Evolutionary conservation across 2,797 vertebrate genomes (phyloP), one percentile per base, ranked within the genome.

Genomic region (Oceanodroma leucorhoa): DNA sequence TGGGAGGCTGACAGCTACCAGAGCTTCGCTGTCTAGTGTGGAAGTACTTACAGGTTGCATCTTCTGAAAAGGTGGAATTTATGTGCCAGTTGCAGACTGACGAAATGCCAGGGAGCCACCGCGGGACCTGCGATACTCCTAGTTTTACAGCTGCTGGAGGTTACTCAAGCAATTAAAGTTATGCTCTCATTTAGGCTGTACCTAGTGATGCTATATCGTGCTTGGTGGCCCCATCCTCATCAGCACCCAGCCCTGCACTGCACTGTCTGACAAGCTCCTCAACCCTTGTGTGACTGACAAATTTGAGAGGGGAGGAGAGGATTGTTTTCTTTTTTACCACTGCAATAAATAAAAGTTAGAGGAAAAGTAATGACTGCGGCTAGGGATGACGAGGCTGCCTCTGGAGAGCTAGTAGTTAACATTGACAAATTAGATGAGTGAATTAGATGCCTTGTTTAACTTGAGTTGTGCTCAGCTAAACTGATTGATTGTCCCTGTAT

Each of bases 391-490:
- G 18, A 24, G 54, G 86, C 60, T 93, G 79, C 23, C 70, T 86
- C 50, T 86, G 87, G 87, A 82, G 77, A 90, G 29, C 46, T 83
- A 69, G 70, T 65, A 82, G 93, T 83, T 94, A 93, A 84, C 81
- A 22, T 0, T 90, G 73, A 73, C 29, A 79, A 57, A 89, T 83
- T 14, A 51, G 40, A 54, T 41, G 72, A 90, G 79, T 64, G 69
- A 81, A 61, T 91, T 85, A 72, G 46, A 66, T 94, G 80, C 55
- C 87, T 84, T 86, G 61, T 79, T 94, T 93, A 88, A 58, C 89
- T 88, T 54, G 62, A 88, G 61, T 72, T 84, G 58, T 70, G 66
- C 83, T 94, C 90, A 89, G 60, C 77, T 95, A 55, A 94, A 86
- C 54, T 88, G 85, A 93, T 75, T 71, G 87, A 83, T 90, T 90